These are phyloP conservation scores for Cancer borealis DNA, from an alignment of 2,888 invertebrate genomes.

Conservation along the genomic window DNA sequence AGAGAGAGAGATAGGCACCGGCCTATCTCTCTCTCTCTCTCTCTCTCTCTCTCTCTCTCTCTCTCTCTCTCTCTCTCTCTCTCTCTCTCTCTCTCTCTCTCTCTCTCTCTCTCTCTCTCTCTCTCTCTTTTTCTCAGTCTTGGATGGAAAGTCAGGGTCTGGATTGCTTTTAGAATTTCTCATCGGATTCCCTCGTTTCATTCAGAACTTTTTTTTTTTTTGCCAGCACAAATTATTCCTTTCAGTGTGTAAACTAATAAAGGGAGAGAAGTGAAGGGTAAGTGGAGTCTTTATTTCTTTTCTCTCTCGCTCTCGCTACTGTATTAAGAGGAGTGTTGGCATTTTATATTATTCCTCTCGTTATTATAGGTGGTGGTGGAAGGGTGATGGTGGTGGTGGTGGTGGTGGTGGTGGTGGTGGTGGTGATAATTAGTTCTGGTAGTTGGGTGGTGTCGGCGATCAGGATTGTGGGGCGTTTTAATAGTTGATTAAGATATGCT, in stretches of 20 bases:
- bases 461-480: background rate
- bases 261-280: background rate
- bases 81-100: slow-evolving; percentile 1
- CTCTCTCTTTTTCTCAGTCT: background rate
- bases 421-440: background rate
- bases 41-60: background rate
- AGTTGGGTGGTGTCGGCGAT: background rate
- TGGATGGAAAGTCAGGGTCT: background rate
- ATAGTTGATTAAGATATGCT: background rate
- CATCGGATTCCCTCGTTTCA: background rate
- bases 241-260: slow-evolving; percentile 2
- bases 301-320: background rate
- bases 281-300: background rate
- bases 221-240: background rate
- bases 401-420: slow-evolving; percentile 9
- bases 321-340: background rate
- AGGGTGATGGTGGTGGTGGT: background rate
- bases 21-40: too few relatives aligned
- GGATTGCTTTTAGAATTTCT: background rate
- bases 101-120: slow-evolving; percentile 1
- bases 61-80: slow-evolving; percentile 1
- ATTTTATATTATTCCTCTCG: background rate
- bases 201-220: background rate
- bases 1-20: too few relatives aligned
- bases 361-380: background rate